Base-by-base conservation (phyloP, 37 sponge, comb jelly and placozoan genomes). In the Agelas oroides region DNA sequence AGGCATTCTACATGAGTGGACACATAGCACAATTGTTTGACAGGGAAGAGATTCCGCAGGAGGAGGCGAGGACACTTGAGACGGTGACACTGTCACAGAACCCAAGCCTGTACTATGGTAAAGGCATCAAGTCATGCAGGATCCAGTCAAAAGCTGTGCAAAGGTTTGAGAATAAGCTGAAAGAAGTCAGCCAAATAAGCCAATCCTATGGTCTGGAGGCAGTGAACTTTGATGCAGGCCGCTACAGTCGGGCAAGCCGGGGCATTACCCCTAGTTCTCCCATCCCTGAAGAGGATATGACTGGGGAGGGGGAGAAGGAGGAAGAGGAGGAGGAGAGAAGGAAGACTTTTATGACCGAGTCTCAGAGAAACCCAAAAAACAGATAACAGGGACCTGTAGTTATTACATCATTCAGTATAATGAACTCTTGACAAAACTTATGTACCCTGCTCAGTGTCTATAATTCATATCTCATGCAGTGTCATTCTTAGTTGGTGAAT, bases 1-100 rank as follows among this genome's bases (percentile, higher is more conserved):
- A 40, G 53, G 46, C 53, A 35, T 81, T 76, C 59, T 88, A 88
- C 77, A 81, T 88, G 88, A 88, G 41, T 67, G 82, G 88, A 3
- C 53, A 81, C 33, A 46, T 32, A 37, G 70, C 61, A 20, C 62
- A 21, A n/a, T 27, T 88, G 32, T 65, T 59, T 37, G 63, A 76
- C 60, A 57, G 77, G 19, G 17, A 81, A 0, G 71, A 59, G n/a
- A 21, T 81, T 6, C 68, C 81, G n/a, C 35, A 41, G 16, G 77
- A 81, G 2, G 82, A 88, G 63, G 24, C 68, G 20, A 35, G 21
- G 31, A 28, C 27, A 37, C 61, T 88, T 0, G 59, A 76, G 60
- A 37, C 34, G 2, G 15, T 52, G 21, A 5, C 33, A 1, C 33
- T 81, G 27, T 25, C 88, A 57, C 62, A 73, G 28, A 88, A 81